phyloP scores from a whole-genome alignment of 2,113 vertebrate species.

The Periophthalmodon schlosseri region DNA sequence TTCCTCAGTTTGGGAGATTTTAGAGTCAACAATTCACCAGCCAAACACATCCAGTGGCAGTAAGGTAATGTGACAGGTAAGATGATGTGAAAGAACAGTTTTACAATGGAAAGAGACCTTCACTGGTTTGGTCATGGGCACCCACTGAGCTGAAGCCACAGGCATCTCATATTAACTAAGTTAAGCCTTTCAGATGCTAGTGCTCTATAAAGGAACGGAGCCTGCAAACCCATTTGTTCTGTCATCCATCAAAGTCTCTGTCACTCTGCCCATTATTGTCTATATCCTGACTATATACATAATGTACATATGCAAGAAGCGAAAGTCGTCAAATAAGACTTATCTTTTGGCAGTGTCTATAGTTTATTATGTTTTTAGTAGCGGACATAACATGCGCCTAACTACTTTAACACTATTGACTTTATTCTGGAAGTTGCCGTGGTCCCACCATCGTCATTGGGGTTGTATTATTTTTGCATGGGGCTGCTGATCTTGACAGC shows the following conservation, averaged over 20 bases:
- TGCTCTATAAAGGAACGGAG: background rate
- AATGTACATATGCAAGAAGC: background rate
- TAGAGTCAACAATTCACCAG: background rate
- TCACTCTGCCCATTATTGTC: conserved; percentile 10
- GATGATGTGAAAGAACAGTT: background rate
- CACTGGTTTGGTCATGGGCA: background rate
- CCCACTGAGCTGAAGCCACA: background rate
- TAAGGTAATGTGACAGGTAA: background rate
- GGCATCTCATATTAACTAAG: background rate
- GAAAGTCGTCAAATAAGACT: background rate
- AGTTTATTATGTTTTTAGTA: too few species aligned
- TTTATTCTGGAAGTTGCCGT: too few species aligned
- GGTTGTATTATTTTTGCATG: too few species aligned
- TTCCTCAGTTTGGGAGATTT: background rate
- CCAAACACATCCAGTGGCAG: background rate
- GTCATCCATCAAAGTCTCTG: conserved; percentile 2
- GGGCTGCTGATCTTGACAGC: too few species aligned
- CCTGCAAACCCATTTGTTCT: background rate
- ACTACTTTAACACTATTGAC: too few species aligned
- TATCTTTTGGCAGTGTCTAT: too few species aligned
- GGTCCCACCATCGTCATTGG: too few species aligned
- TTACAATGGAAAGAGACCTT: background rate
- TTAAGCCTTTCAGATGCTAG: background rate
- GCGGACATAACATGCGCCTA: too few species aligned
- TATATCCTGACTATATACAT: background rate